phyloP scores from a whole-genome alignment of 2,888 invertebrate species.

The Diachrysia chrysitis region DNA sequence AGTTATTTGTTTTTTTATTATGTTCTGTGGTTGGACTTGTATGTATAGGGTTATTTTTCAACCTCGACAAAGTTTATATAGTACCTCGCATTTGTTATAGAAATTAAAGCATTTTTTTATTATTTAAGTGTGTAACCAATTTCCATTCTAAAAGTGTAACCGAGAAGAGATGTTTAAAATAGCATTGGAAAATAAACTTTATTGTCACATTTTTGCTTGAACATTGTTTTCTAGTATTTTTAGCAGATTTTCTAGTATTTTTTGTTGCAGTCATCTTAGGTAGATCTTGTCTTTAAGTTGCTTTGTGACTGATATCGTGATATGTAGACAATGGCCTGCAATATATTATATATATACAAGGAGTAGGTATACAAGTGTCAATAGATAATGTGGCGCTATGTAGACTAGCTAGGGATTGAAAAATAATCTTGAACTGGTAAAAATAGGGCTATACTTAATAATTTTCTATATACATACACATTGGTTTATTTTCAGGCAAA shows the following conservation, averaged over 20 bases:
- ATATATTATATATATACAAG: not conserved
- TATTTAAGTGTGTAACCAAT: not conserved
- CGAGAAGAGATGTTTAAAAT: not conserved
- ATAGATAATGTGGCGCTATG: not conserved
- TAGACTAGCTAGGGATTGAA: not conserved
- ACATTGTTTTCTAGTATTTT: too few relatives aligned
- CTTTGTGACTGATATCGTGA: not conserved
- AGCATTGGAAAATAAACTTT: not conserved
- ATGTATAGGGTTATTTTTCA: conserved; percentile 13
- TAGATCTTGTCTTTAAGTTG: too few relatives aligned
- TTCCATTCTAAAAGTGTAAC: too few relatives aligned
- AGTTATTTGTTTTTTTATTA: conserved; percentile 17
- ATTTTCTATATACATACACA: not conserved
- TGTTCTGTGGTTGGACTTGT: conserved; percentile 15
- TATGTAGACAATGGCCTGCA: not conserved
- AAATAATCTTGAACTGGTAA: not conserved
- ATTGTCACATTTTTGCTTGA: not conserved
- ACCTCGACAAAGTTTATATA: not conserved
- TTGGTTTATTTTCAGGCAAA: not conserved
- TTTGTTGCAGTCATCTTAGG: not conserved
- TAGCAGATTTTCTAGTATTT: not conserved
- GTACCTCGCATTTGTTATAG: not conserved
- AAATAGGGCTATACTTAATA: not conserved
- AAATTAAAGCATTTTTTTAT: not conserved
- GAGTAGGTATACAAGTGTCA: not conserved